Conservation (phyloP, 1,140 invertebrate genomes). For the Gerris buenoi region DNA sequence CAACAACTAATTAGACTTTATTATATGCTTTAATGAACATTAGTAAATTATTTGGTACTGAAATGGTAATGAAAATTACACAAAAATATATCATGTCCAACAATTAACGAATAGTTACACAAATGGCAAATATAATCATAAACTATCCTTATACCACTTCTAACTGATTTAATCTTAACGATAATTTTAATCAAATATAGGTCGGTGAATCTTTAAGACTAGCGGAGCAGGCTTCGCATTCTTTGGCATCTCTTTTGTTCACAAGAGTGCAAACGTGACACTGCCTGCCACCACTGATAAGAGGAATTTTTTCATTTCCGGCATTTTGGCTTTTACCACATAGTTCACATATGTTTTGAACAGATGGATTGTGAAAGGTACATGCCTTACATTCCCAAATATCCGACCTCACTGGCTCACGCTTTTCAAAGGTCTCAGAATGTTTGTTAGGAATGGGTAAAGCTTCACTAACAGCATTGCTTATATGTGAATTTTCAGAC, state of each 20-base stretch:
- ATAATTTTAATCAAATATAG: slow-evolving; percentile 38
- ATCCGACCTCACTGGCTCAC: slow-evolving; percentile 5
- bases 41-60: background rate
- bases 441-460: background rate
- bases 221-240: slow-evolving; percentile 50
- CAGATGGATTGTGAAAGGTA: slow-evolving; percentile 46
- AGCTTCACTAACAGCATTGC: background rate
- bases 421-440: background rate
- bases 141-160: too few relatives aligned
- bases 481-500: background rate
- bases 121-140: too few relatives aligned
- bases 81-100: background rate
- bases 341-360: slow-evolving; percentile 53
- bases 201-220: slow-evolving; percentile 60
- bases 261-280: slow-evolving; percentile 64
- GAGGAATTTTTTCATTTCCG: slow-evolving; percentile 43
- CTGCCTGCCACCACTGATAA: slow-evolving; percentile 55
- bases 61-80: background rate
- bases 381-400: slow-evolving; percentile 55
- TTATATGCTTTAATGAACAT: background rate
- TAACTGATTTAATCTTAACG: too few relatives aligned
- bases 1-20: background rate
- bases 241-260: slow-evolving; percentile 48
- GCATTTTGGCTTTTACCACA: slow-evolving; percentile 47
- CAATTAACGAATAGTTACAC: too few relatives aligned